A percentile compares a stretch with the other conserved stretches of the same genome.
Conservation (phyloP, 23 tunicate species). For the Phallusia fumigata region DNA sequence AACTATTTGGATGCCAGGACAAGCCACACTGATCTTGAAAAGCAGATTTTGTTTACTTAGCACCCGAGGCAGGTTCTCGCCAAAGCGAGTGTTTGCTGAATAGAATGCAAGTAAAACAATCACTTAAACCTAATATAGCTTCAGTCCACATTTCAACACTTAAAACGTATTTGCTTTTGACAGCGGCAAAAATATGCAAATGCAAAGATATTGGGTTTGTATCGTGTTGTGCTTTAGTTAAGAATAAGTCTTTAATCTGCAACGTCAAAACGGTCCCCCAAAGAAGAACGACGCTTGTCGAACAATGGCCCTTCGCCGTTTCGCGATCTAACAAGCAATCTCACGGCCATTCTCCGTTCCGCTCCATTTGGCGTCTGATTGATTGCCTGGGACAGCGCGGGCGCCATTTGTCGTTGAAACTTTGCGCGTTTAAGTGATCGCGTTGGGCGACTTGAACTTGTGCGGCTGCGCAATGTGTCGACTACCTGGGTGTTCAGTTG, state of each 20-base stretch:
- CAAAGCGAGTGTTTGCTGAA: background rate
- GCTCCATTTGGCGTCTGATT: conserved; percentile 10
- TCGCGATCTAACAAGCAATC: background rate
- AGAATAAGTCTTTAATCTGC: no score
- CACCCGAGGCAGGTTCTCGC: conserved; percentile 1
- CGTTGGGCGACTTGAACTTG: conserved; percentile 4
- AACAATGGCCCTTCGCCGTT: no score
- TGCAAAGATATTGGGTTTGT: no score
- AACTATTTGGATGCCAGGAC: background rate
- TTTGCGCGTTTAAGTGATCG: no score
- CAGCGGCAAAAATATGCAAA: no score
- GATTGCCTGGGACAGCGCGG: conserved; percentile 1
- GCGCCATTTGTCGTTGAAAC: conserved; percentile 5
- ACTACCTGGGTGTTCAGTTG: background rate
- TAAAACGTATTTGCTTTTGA: no score
- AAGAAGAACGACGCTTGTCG: no score
- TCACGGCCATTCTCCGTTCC: background rate
- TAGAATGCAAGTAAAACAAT: background rate
- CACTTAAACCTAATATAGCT: background rate
- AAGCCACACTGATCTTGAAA: background rate
- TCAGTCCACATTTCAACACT: no score
- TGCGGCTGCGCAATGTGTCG: background rate
- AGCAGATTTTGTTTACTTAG: background rate
- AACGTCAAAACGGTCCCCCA: no score
- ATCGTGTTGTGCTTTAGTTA: no score